A percentile compares a stretch with the other conserved stretches of the same genome.
These are phyloP conservation scores for Cynopterus sphinx DNA, from an alignment of 2,797 vertebrate species.

Conservation along the genomic window DNA sequence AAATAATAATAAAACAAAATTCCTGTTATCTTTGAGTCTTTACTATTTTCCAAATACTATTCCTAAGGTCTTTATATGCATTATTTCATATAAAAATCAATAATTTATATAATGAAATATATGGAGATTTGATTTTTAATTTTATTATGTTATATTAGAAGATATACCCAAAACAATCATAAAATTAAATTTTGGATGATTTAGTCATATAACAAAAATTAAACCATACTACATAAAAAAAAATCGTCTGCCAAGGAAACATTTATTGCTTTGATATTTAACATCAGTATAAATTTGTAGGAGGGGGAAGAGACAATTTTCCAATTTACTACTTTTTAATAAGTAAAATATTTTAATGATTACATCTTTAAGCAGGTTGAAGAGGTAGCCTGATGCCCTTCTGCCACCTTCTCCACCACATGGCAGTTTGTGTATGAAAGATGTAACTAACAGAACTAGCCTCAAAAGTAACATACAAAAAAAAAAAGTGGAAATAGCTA, in stretches of 20 bases:
- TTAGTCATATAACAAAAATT: not conserved
- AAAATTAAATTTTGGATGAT: not conserved
- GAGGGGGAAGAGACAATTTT: not conserved
- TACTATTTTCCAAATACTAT: not conserved
- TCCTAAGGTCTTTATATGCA: conserved; percentile 66
- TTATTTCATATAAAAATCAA: conserved; percentile 72
- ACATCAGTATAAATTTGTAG: not conserved
- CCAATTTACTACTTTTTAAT: not conserved
- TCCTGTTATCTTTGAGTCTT: not conserved
- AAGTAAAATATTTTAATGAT: not conserved
- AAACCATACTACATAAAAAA: not conserved
- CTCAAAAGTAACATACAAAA: not conserved
- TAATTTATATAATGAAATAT: conserved; percentile 82
- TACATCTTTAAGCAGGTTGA: not conserved
- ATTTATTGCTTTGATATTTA: not conserved
- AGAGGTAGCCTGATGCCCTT: not conserved
- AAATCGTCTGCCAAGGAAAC: not conserved
- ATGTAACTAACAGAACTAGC: not conserved
- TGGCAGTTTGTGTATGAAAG: not conserved
- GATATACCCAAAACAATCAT: not conserved
- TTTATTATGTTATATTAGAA: conserved; percentile 80
- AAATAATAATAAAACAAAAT: not conserved
- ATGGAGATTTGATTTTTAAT: conserved; percentile 86
- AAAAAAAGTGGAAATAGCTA: not conserved
- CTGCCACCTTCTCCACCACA: not conserved